These are phyloP conservation scores for Platalea minor DNA, from an alignment of 2,797 vertebrate genomes.

Conservation along the genomic window DNA sequence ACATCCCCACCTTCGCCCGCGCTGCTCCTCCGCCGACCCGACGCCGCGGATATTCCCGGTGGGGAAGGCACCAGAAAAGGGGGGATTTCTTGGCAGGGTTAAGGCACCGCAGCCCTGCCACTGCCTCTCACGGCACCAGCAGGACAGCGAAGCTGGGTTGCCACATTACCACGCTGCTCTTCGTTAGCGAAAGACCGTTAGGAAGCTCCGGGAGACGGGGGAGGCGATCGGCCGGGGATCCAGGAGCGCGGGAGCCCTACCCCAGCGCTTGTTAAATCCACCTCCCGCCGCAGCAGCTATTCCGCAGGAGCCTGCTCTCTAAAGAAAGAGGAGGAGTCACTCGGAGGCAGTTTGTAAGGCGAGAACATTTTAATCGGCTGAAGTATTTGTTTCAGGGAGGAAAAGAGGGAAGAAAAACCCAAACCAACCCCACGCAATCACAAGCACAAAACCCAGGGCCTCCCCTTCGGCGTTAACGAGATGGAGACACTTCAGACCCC, in stretches of 20 bases:
- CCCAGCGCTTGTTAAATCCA: background rate
- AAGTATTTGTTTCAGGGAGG: background rate
- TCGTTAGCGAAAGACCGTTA: background rate
- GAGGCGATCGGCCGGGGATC: background rate
- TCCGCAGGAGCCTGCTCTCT: background rate
- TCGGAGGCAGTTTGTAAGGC: background rate
- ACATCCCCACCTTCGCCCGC: too few species aligned
- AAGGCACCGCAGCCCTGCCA: background rate
- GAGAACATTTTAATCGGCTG: background rate
- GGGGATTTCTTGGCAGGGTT: too few species aligned
- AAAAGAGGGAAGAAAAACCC: background rate
- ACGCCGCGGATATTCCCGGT: accelerated
- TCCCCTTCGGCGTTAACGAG: background rate
- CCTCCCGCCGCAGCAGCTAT: background rate
- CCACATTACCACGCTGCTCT: background rate
- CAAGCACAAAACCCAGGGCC: background rate
- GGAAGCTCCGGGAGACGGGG: background rate
- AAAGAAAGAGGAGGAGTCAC: background rate
- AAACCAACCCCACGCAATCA: background rate
- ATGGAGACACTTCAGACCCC: background rate
- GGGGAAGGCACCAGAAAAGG: background rate
- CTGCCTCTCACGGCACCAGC: background rate
- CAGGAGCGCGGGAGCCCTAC: background rate
- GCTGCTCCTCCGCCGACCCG: background rate
- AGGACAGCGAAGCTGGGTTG: too few species aligned